phyloP scores from a whole-genome alignment of 2,888 invertebrate species.

The Plemyria rubiginata region DNA sequence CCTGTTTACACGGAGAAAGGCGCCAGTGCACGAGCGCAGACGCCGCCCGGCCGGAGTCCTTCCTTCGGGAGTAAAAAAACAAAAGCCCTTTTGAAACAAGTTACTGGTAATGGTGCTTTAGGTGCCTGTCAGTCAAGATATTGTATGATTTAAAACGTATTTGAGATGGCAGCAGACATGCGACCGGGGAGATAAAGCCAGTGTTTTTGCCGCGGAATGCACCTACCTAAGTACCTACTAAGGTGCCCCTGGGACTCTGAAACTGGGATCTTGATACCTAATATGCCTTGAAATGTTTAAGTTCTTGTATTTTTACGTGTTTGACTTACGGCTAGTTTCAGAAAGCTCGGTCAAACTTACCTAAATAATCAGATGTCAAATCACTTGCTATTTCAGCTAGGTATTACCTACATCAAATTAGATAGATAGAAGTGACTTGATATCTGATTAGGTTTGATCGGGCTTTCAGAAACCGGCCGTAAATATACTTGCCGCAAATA shows the following conservation, averaged over 20 bases:
- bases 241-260: neutral
- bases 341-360: no score
- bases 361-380: no score
- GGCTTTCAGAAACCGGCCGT: no score
- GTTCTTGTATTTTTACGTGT: no score
- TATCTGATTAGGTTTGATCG: no score
- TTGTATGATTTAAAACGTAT: conserved; percentile 69
- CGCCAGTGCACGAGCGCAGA: conserved; percentile 78
- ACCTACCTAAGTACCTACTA: conserved; percentile 1
- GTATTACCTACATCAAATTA: no score
- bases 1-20: conserved; percentile 74
- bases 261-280: conserved; percentile 37
- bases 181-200: conserved; percentile 45
- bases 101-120: conserved; percentile 72
- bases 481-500: no score
- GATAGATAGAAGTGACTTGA: no score
- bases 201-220: conserved; percentile 46
- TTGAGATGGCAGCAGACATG: conserved; percentile 54
- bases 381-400: no score
- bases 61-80: conserved; percentile 81
- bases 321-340: no score
- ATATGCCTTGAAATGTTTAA: conserved; percentile 28
- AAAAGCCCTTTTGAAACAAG: conserved; percentile 80
- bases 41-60: conserved; percentile 64
- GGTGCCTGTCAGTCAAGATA: conserved; percentile 75